Base-by-base conservation (phyloP, 2,113 vertebrate genomes). In the Strix aluco region DNA sequence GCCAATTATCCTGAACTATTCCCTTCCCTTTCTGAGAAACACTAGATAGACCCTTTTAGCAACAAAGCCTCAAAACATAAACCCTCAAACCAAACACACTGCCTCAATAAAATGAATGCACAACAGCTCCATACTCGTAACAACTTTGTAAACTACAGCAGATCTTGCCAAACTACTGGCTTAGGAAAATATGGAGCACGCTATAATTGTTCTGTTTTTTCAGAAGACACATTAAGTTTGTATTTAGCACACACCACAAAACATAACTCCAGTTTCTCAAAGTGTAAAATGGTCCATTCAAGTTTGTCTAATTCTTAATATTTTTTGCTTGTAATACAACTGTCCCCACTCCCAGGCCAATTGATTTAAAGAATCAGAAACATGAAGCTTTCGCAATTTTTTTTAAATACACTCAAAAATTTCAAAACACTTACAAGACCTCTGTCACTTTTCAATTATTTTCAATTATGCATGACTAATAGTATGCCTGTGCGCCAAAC, bases 381-480 rank as follows among this genome's bases (percentile, higher is more conserved):
- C 21, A 59, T 0, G 15, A 75, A 55, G 47, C 34, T 81, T 78
- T 71, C n/a, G 49, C 19, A 61, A 42, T 4, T 21, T 70, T 90
- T 92, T 90, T 4, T 21, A 94, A 74, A 71, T 19, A 23, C 15
- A 81, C 15, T 14, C 4, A 1, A 62, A 46, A 67, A 86, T 78
- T 92, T 83, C 67, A 88, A 93, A 94, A 88, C 44, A 71, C 88
- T 92, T 92, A 73, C 29, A 90, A 86, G 71, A 88, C 46, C 25
- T 44, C 25, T 55, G n/a, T 63, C n/a, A 63, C 42, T 90, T 94
- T 23, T 54, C 47, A 90, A 34, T 92, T 86, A 51, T 65, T 92
- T 95, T 88, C 54, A 90, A 82, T 92, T 88, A 77, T 8, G 2
- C 58, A 52, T 78, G 51, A 71, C 59, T 83, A 94, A 85, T 26